Evolutionary conservation across 1,140 invertebrate genomes (phyloP).

Genomic region (Caenorhabditis inopinata): DNA sequence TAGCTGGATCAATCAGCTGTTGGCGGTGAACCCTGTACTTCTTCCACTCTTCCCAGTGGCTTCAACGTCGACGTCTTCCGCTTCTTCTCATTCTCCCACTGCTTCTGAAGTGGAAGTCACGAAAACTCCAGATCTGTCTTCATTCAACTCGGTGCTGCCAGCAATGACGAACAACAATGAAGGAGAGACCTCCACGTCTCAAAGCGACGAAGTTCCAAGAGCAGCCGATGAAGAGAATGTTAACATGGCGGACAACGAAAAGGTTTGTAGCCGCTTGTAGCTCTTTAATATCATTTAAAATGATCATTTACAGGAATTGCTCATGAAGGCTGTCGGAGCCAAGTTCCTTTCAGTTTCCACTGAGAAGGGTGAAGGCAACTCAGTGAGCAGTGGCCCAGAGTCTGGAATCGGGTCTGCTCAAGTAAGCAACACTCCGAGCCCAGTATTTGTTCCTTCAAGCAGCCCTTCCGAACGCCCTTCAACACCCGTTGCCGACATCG

Average conservation of each 20-base stretch:
- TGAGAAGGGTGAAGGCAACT: not conserved
- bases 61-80: not conserved
- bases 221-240: not conserved
- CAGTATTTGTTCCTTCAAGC: no score
- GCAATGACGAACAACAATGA: not conserved
- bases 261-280: no score
- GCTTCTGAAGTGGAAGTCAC: not conserved
- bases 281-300: no score
- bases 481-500: not conserved
- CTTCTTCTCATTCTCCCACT: not conserved
- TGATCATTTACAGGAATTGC: not conserved
- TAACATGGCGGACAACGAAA: not conserved
- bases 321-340: not conserved
- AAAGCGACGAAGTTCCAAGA: not conserved
- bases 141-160: not conserved
- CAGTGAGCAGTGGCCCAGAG: conserved; percentile 27
- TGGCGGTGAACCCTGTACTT: conserved; percentile 9
- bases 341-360: not conserved
- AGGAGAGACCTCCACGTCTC: not conserved
- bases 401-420: conserved; percentile 34
- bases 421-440: not conserved
- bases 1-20: conserved; percentile 14
- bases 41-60: not conserved
- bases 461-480: no score
- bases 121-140: not conserved